phyloP scores from a whole-genome alignment of 2,888 invertebrate genomes.

The Chloroclysta siterata region DNA sequence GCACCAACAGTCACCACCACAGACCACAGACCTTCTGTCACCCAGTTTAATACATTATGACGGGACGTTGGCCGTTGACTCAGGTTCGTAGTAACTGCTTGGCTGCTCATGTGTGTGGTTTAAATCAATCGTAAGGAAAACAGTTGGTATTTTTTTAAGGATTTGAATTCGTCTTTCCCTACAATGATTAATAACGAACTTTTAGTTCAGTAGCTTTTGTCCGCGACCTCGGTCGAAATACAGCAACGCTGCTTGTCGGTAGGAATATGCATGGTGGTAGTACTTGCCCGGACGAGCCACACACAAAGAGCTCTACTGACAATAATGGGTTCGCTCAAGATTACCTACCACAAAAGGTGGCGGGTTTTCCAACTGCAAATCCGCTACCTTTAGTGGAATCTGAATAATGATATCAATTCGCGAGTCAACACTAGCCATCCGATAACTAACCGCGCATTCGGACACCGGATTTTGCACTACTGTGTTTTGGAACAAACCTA shows the following conservation, averaged over 20 bases:
- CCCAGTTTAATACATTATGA: slow-evolving; percentile 2
- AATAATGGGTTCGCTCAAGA: no score
- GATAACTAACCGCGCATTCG: not conserved
- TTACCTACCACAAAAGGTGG: no score
- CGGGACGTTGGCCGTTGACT: not conserved
- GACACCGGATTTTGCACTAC: not conserved
- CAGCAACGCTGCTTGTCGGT: no score
- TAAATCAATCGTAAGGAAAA: not conserved
- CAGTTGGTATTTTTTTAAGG: not conserved
- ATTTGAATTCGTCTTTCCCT: not conserved
- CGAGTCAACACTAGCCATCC: not conserved
- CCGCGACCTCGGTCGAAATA: no score
- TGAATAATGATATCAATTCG: not conserved
- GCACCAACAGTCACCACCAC: slow-evolving; percentile 9
- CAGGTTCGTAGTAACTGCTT: slow-evolving; percentile 6
- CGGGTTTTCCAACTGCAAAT: no score
- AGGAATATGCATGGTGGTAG: no score
- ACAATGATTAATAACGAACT: not conserved
- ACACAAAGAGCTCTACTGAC: no score
- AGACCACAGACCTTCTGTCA: slow-evolving; percentile 15
- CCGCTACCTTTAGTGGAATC: not conserved
- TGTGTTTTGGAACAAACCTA: not conserved
- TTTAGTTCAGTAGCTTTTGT: no score
- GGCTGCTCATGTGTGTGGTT: not conserved
- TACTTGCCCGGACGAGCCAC: no score